Base-by-base conservation (phyloP, 2,888 invertebrate species). In the Frankliniella intonsa region DNA sequence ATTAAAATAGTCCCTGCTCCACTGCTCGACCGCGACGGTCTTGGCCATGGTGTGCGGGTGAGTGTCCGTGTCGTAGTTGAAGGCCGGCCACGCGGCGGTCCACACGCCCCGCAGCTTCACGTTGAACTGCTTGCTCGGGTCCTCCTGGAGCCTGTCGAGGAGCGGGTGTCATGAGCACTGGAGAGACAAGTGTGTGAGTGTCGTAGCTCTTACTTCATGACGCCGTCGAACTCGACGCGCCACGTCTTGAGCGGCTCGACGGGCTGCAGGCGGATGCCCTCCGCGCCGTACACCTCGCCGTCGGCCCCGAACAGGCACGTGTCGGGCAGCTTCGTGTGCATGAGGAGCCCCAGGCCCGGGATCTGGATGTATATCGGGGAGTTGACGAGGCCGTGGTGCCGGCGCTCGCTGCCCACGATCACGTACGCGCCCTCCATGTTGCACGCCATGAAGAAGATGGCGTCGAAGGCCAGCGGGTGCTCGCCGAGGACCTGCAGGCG, bases 51-150 rank as follows among this genome's bases (percentile, higher is more conserved):
- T 88, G 0, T 90, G 88, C 0, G 91, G 90, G 84, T 93, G 90
- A 80, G 94, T 89, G 84, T 95, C 93, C 0, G 91, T 90, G 86
- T 95, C 95, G 86, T 92, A 95, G 86, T 94, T 92, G 87, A 95
- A 95, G 86, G 91, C 90, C 0, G 89, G 89, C 51, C 91, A 89
- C 25, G 90, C 89, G 0, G 93, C 91, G 9, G 87, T 89, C 92
- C 93, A 94, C 80, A 90, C 90, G 0, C 92, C 90, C 82, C 90
- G 88, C 86, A 95, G 89, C 14, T 90, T 89, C 5, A 94, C 92
- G 3, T 92, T 86, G 2, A 92, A 89, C 0, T 88, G 79, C 84
- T 90, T 89, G 0, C 85, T 85, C 0, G 90, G 89, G 27, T 90
- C 88, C 65, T 88, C 88, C 84, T 90, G 89, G 82, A 88, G 88